Percentiles rank a stretch among this genome's conserved stretches.
Conservation (phyloP, 2,888 invertebrate species). For the Tetranychus piercei region DNA sequence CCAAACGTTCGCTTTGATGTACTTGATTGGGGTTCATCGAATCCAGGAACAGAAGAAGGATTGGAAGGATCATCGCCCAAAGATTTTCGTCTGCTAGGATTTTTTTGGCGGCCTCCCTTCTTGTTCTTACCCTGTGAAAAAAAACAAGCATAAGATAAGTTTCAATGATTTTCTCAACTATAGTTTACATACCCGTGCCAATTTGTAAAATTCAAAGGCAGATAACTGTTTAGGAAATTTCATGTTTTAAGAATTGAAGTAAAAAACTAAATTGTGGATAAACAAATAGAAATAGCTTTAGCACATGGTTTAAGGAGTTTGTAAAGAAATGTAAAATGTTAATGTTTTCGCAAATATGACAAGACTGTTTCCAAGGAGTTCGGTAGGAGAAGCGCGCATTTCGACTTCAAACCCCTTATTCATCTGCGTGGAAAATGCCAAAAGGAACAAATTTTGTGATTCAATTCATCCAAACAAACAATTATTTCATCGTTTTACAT, state of each 20-base stretch:
- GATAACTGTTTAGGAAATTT: background rate
- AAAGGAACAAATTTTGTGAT: no score
- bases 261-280: background rate
- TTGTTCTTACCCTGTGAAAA: background rate
- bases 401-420: no score
- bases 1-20: constrained; percentile 1
- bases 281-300: background rate
- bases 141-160: background rate
- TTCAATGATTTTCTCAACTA: background rate
- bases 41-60: background rate
- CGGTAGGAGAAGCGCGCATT: no score
- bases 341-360: no score
- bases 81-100: background rate
- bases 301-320: no score
- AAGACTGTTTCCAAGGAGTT: no score
- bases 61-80: background rate
- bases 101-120: no score
- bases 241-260: background rate
- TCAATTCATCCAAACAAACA: no score
- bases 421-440: no score
- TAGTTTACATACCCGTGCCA: background rate
- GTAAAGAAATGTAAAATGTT: no score
- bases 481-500: no score
- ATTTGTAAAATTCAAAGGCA: background rate
- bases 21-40: background rate